phyloP scores from a whole-genome alignment of 2,797 vertebrate genomes.

The Acridotheres tristis region DNA sequence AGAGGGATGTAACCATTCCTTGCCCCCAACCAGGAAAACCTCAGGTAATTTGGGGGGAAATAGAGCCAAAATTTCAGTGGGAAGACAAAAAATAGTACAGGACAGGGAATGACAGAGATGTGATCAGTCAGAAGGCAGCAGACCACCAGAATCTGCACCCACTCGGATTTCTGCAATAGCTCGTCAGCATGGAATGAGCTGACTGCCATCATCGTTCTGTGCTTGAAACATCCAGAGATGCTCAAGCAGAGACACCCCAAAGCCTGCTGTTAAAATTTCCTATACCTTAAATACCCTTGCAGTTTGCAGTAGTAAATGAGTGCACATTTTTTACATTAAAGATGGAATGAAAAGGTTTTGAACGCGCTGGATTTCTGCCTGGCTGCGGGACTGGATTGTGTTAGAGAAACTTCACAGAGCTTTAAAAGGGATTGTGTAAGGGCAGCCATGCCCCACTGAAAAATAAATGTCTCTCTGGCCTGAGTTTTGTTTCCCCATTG shows the following conservation, averaged over 20 bases:
- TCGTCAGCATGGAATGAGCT: not conserved
- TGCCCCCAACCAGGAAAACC: accelerated
- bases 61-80: not conserved
- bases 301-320: not conserved
- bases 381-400: slow-evolving; percentile 37
- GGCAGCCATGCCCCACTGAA: slow-evolving; percentile 26
- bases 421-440: slow-evolving; percentile 59
- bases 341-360: slow-evolving; percentile 11
- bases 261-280: not conserved
- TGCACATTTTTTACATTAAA: slow-evolving; percentile 39
- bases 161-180: accelerated
- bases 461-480: slow-evolving; percentile 19
- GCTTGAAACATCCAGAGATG: not conserved
- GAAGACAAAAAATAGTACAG: not conserved
- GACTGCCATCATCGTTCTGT: accelerated
- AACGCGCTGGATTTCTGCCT: not conserved
- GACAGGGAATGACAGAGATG: not conserved
- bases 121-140: not conserved
- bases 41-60: not conserved
- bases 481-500: slow-evolving; percentile 61
- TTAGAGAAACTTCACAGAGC: slow-evolving; percentile 38
- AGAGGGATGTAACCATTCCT: not conserved
- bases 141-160: not conserved
- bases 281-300: not conserved
- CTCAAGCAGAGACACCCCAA: not conserved